Evolutionary conservation across 2,888 invertebrate genomes (phyloP).

Genomic region (Drosophila tanythrix): DNA sequence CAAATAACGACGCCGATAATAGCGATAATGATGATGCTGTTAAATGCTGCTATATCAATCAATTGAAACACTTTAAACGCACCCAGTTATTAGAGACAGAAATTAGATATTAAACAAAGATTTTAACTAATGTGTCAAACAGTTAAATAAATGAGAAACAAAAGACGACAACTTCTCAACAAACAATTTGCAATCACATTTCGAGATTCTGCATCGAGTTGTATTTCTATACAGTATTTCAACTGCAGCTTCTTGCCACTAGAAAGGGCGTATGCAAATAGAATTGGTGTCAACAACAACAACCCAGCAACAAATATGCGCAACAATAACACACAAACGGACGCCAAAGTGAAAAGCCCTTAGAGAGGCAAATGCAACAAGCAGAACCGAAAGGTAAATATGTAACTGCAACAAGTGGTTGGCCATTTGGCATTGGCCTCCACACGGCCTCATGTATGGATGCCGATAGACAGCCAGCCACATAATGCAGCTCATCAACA

Average conservation of each 20-base stretch:
- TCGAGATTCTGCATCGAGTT: slow-evolving; percentile 19
- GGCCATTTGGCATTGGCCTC: slow-evolving; percentile 69
- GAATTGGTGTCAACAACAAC: slow-evolving; percentile 66
- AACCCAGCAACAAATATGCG: slow-evolving; percentile 23
- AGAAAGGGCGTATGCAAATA: slow-evolving; percentile 61
- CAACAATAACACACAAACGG: slow-evolving; percentile 44
- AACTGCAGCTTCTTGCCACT: slow-evolving; percentile 29
- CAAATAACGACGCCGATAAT: slow-evolving; percentile 41
- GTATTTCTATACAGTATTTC: slow-evolving; percentile 13
- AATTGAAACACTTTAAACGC: slow-evolving; percentile 9
- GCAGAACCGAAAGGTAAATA: slow-evolving; percentile 80
- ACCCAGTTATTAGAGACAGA: not conserved
- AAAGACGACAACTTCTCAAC: not conserved
- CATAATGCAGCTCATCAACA: slow-evolving; percentile 79
- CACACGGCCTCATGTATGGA: slow-evolving; percentile 58
- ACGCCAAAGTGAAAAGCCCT: slow-evolving; percentile 60
- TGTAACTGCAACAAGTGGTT: slow-evolving; percentile 72
- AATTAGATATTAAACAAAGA: not conserved
- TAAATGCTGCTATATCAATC: slow-evolving; percentile 48
- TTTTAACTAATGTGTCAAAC: not conserved
- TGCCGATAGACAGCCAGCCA: slow-evolving; percentile 71
- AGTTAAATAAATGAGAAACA: not conserved
- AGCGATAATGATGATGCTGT: slow-evolving; percentile 29
- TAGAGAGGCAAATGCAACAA: slow-evolving; percentile 60
- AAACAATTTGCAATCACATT: slow-evolving; percentile 2